phyloP scores from a whole-genome alignment of 2,888 invertebrate genomes.

The Agonopterix alstromeriana region DNA sequence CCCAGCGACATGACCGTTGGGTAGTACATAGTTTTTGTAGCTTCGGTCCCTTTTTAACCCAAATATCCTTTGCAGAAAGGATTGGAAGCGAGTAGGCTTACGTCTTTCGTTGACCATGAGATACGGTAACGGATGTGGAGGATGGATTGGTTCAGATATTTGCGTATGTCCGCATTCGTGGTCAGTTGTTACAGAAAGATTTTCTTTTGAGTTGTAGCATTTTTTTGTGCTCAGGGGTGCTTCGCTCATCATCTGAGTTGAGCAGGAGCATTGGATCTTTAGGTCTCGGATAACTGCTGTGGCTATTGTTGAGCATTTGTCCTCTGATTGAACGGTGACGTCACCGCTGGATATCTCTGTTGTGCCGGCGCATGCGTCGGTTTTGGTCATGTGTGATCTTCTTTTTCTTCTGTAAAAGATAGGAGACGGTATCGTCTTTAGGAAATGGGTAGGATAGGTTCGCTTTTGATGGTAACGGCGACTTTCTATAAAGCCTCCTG shows the following conservation, averaged over 20 bases:
- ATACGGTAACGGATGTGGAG: conserved; percentile 21
- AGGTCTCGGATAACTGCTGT: conserved; percentile 37
- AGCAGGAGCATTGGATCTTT: conserved; percentile 30
- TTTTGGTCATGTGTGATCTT: conserved; percentile 50
- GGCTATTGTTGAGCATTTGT: conserved; percentile 22
- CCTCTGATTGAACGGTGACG: conserved; percentile 15
- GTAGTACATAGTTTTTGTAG: conserved; percentile 20
- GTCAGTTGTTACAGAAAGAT: conserved; percentile 13
- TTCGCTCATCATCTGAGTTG: conserved; percentile 27
- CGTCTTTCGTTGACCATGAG: conserved; percentile 30
- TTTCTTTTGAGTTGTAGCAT: conserved; percentile 20
- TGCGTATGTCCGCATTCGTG: conserved; percentile 27
- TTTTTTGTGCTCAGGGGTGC: conserved; percentile 13
- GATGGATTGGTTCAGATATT: conserved; percentile 14
- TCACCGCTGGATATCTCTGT: conserved; percentile 37
- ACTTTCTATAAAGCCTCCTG: too few relatives aligned
- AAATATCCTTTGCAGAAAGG: conserved; percentile 50
- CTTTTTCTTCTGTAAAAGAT: conserved; percentile 20
- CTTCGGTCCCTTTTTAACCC: conserved; percentile 37
- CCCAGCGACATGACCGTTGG: conserved; percentile 30
- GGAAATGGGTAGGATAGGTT: too few relatives aligned
- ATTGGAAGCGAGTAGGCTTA: conserved; percentile 47
- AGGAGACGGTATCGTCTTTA: too few relatives aligned
- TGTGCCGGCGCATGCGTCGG: conserved; percentile 52
- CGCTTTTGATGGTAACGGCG: too few relatives aligned